Evolutionary conservation across 2,888 invertebrate genomes (phyloP).

Genomic region (Oithona nana): DNA sequence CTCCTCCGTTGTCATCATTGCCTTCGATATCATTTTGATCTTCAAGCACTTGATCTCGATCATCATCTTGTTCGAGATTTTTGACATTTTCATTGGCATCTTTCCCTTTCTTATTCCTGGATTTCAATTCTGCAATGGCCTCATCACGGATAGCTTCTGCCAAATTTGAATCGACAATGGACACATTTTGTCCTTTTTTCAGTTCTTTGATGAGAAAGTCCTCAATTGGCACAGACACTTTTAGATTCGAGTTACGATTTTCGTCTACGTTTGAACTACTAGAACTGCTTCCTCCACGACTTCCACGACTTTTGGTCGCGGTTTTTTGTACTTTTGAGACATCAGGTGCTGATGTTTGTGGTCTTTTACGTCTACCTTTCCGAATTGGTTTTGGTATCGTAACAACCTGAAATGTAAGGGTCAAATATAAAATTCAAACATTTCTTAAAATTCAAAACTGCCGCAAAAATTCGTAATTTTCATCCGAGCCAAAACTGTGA

Average conservation of each 20-base stretch:
- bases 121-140: background rate
- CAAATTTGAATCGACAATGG: background rate
- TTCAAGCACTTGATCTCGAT: background rate
- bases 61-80: background rate
- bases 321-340: background rate
- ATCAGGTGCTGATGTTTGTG: slow-evolving; percentile 14
- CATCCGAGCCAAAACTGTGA: no score
- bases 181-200: background rate
- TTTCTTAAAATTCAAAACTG: no score
- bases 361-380: slow-evolving; percentile 19
- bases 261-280: background rate
- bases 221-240: background rate
- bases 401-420: no score
- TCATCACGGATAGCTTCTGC: background rate
- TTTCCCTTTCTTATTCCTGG: background rate
- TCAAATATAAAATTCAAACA: no score
- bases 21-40: background rate
- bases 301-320: background rate
- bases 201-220: background rate
- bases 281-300: background rate
- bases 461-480: no score
- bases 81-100: background rate
- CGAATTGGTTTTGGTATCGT: slow-evolving; percentile 19
- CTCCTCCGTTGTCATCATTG: background rate
- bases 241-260: background rate